Evolutionary conservation across 35 echinoderm and acorn worm genomes (phyloP).

Genomic region (Apostichopus californicus): DNA sequence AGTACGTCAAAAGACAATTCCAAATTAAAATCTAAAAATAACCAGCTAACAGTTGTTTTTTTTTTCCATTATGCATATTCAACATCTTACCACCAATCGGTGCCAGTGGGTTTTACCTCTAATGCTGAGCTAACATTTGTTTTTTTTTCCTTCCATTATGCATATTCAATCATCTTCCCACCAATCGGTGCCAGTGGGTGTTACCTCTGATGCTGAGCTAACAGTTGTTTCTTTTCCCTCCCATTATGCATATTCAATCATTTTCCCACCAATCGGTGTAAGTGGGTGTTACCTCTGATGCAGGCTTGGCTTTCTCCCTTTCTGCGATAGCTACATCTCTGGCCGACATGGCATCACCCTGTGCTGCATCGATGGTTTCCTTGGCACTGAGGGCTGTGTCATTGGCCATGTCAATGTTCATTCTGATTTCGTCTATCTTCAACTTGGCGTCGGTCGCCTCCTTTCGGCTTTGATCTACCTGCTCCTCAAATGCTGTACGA

Average conservation of each 20-base stretch:
- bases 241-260: no score
- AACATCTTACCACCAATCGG: no score
- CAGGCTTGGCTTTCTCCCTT: slow-evolving; percentile 69
- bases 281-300: slow-evolving; percentile 68
- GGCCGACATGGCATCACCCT: slow-evolving; percentile 83
- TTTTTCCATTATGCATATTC: no score
- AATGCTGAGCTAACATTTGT: slow-evolving; percentile 40
- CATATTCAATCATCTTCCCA: no score
- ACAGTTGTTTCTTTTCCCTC: no score
- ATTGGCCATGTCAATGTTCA: slow-evolving; percentile 80
- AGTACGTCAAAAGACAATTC: no score
- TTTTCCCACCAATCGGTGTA: no score
- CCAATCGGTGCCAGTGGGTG: no score
- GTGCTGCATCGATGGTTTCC: slow-evolving; percentile 70
- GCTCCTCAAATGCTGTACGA: slow-evolving; percentile 77
- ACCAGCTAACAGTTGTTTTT: no score
- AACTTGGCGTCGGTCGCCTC: slow-evolving; percentile 55
- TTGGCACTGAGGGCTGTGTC: slow-evolving; percentile 70
- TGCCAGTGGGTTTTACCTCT: slow-evolving; percentile 26
- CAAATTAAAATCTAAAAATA: no score
- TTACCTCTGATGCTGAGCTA: slow-evolving; percentile 73
- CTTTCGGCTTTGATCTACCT: slow-evolving; percentile 73
- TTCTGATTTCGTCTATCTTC: slow-evolving; percentile 68
- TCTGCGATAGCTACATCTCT: slow-evolving; percentile 72
- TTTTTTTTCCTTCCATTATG: no score